Percentiles rank a stretch among this genome's conserved stretches.
These are phyloP conservation scores for Platycheirus rosarum DNA, from an alignment of 2,888 invertebrate genomes.

Conservation along the genomic window DNA sequence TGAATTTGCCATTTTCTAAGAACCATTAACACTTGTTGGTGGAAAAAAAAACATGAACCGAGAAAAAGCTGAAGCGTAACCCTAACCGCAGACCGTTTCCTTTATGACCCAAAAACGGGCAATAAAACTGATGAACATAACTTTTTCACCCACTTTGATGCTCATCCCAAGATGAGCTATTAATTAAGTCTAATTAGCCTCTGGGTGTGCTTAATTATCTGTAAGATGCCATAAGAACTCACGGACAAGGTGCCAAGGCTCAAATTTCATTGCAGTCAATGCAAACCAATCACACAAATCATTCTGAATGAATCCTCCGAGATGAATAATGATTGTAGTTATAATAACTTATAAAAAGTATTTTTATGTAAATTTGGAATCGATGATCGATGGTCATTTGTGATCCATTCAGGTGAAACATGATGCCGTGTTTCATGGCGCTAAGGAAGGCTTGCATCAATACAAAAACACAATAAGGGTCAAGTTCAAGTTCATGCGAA, in stretches of 20 bases:
- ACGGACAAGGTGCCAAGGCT: conserved; percentile 61
- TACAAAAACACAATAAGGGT: conserved; percentile 1
- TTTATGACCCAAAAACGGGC: conserved; percentile 60
- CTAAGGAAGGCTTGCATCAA: conserved; percentile 7
- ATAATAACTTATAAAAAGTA: conserved; percentile 16
- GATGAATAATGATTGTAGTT: conserved; percentile 12
- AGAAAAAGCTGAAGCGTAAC: too few species aligned
- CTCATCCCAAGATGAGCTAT: conserved; percentile 50
- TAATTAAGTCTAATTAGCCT: conserved; percentile 61
- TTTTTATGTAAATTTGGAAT: conserved; percentile 17
- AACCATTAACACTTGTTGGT: too few species aligned
- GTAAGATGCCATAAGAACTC: conserved; percentile 31
- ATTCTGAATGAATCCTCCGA: conserved; percentile 24
- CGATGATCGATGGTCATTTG: conserved; percentile 14
- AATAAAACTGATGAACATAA: conserved; percentile 54
- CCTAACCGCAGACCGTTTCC: too few species aligned
- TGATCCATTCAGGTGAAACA: conserved; percentile 11
- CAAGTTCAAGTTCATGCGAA: conserved; percentile 31
- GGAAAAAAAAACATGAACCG: too few species aligned
- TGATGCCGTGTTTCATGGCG: conserved; percentile 15
- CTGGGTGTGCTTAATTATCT: conserved; percentile 59
- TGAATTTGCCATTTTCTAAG: too few species aligned
- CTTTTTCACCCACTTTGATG: background rate
- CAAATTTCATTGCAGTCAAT: conserved; percentile 41
- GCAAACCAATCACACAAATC: conserved; percentile 33